A percentile compares a stretch with the other conserved stretches of the same genome.
phyloP scores from a whole-genome alignment of 2,113 vertebrate genomes.

The Mobula birostris region DNA sequence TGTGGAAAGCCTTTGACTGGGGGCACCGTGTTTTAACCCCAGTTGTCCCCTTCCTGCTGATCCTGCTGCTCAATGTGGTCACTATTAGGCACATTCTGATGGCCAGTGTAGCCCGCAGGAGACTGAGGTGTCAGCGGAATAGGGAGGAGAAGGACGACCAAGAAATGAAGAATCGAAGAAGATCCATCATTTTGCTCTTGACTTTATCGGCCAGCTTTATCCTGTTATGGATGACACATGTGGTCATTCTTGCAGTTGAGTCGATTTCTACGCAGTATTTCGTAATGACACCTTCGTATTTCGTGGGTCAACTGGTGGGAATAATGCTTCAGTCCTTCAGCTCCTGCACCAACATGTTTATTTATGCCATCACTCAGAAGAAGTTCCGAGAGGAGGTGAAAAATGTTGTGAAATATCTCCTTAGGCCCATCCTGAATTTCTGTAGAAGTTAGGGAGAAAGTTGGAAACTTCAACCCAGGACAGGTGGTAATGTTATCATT shows the following conservation, averaged over 20 bases:
- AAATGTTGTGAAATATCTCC: neutral
- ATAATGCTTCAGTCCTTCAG: neutral
- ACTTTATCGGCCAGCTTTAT: conserved; percentile 21
- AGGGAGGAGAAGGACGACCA: neutral
- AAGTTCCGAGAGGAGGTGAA: conserved; percentile 2
- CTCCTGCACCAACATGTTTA: conserved; percentile 14
- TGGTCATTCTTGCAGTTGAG: neutral
- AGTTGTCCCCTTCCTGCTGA: neutral
- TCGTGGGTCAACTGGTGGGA: neutral
- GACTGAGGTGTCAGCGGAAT: neutral
- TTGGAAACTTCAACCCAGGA: neutral
- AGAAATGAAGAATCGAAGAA: conserved; percentile 23
- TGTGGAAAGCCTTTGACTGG: neutral
- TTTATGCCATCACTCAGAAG: neutral
- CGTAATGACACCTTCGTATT: fast-evolving
- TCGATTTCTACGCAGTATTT: neutral
- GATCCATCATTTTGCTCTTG: conserved; percentile 27
- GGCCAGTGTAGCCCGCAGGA: neutral
- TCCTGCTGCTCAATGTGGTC: neutral
- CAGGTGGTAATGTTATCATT: neutral
- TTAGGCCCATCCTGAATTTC: neutral
- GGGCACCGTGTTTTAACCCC: neutral
- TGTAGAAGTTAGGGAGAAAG: neutral
- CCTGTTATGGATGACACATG: neutral
- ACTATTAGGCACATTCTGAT: neutral